Evolutionary conservation across 1,140 invertebrate genomes (phyloP).

Genomic region (Drosophila miranda): DNA sequence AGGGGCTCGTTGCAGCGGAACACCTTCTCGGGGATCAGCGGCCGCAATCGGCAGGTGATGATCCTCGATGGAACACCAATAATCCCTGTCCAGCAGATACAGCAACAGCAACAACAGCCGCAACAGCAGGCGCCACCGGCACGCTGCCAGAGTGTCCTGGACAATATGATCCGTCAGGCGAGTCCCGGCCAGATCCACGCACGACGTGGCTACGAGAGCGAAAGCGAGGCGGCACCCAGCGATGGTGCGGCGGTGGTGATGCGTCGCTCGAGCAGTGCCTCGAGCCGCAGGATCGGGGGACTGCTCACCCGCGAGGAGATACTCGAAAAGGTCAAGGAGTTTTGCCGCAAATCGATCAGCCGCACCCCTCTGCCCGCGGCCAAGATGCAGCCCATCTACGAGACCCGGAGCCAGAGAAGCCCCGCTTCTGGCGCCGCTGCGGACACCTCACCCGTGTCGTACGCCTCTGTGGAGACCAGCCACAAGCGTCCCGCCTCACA

Average conservation of each 20-base stretch:
- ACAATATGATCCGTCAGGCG: conserved; percentile 46
- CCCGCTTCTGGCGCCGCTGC: conserved; percentile 8
- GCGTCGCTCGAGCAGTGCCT: conserved; percentile 38
- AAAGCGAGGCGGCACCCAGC: conserved; percentile 37
- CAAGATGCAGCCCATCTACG: conserved; percentile 58
- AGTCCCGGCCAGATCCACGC: conserved; percentile 1
- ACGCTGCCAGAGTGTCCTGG: conserved; percentile 74
- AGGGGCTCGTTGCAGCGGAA: conserved; percentile 73
- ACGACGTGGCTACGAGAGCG: conserved; percentile 57
- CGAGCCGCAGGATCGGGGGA: conserved; percentile 60
- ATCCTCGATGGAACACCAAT: conserved; percentile 46
- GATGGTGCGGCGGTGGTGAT: conserved; percentile 45
- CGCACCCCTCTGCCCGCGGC: conserved; percentile 43
- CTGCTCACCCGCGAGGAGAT: conserved; percentile 78
- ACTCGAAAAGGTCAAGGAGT: conserved; percentile 78
- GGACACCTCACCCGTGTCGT: conserved; percentile 77
- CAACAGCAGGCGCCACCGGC: conserved; percentile 23
- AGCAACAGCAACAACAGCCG: conserved; percentile 7
- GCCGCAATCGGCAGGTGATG: conserved; percentile 55
- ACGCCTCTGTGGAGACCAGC: conserved; percentile 69
- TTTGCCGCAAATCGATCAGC: conserved; percentile 77
- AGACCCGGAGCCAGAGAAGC: conserved; percentile 22
- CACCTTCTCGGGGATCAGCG: conserved; percentile 66
- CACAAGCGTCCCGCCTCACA: conserved; percentile 39
- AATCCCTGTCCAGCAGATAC: conserved; percentile 1